Percentiles rank a stretch among this genome's conserved stretches.
Evolutionary conservation across 2,888 invertebrate species (phyloP).

Genomic region (Ichneumoninae sp.): DNA sequence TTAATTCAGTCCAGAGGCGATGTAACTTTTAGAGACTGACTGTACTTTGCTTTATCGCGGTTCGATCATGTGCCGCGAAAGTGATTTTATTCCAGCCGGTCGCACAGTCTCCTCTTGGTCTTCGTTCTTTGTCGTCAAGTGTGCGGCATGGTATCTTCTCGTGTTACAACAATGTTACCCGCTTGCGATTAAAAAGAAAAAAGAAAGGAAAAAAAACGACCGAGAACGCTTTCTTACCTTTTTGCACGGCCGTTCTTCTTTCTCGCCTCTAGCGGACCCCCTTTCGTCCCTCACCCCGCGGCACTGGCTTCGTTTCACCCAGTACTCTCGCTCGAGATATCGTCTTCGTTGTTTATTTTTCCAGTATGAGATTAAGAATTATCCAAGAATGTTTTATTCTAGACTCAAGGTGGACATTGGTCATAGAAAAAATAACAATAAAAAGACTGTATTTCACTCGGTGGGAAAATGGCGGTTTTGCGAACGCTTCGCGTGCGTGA

Average conservation of each 20-base stretch:
- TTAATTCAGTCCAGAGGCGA: not conserved
- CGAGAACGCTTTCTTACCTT: conserved; percentile 7
- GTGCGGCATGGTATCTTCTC: conserved; percentile 77
- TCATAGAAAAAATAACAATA: no score
- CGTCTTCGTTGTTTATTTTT: not conserved
- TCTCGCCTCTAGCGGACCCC: not conserved
- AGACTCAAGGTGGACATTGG: no score
- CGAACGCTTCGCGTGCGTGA: no score
- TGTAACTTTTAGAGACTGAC: not conserved
- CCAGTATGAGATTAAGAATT: no score
- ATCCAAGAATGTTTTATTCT: no score
- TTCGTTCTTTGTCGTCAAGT: conserved; percentile 71
- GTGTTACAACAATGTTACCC: conserved; percentile 77
- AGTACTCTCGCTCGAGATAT: not conserved
- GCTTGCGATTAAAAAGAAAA: conserved; percentile 72
- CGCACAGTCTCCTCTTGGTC: conserved; percentile 59
- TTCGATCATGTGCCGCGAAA: conserved; percentile 72
- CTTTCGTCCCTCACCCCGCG: not conserved
- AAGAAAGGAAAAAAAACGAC: conserved; percentile 69
- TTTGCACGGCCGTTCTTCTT: not conserved
- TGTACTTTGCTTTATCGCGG: conserved; percentile 4
- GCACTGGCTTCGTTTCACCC: not conserved
- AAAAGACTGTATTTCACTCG: not conserved
- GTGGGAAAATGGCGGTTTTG: no score
- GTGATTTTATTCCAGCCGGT: conserved; percentile 73